Evolutionary conservation across 2,888 invertebrate species (phyloP).

Genomic region (Amblyjoppa fuscipennis): DNA sequence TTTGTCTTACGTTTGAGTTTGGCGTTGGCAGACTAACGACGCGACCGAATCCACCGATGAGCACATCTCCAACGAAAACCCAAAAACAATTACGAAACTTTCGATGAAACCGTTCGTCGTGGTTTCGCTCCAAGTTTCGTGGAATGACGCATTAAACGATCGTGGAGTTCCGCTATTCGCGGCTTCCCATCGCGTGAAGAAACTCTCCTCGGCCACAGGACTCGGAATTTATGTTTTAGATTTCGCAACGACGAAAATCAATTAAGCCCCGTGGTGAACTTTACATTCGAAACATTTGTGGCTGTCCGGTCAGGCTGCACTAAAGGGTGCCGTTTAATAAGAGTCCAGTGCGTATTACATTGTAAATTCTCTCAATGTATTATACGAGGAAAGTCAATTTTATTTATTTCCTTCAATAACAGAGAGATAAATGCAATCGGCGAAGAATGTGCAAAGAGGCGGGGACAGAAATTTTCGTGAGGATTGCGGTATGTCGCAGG

Average conservation of each 20-base stretch:
- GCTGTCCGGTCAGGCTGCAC: too few relatives aligned
- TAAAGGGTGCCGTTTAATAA: too few relatives aligned
- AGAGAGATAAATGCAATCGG: conserved; percentile 38
- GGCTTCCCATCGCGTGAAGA: background rate
- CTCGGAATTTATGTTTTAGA: background rate
- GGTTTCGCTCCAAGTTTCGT: background rate
- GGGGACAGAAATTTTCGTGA: conserved; percentile 33
- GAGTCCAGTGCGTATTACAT: too few relatives aligned
- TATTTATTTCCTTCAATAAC: background rate
- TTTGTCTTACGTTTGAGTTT: background rate
- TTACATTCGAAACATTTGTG: too few relatives aligned
- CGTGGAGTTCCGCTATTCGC: background rate
- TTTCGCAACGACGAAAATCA: background rate
- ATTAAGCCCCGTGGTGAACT: background rate
- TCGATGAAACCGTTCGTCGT: conserved; percentile 25
- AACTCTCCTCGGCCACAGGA: background rate
- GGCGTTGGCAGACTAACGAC: background rate
- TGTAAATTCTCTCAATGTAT: background rate
- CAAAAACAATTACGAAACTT: conserved; percentile 58
- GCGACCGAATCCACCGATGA: background rate
- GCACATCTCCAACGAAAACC: background rate
- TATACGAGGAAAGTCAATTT: background rate
- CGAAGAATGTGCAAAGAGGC: conserved; percentile 28
- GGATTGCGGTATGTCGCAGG: conserved; percentile 46
- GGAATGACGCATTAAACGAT: background rate